Percentiles rank a stretch among this genome's conserved stretches.
These are phyloP conservation scores for Macrotrachela quadricornifera DNA, from an alignment of 1,140 invertebrate genomes.

Conservation along the genomic window DNA sequence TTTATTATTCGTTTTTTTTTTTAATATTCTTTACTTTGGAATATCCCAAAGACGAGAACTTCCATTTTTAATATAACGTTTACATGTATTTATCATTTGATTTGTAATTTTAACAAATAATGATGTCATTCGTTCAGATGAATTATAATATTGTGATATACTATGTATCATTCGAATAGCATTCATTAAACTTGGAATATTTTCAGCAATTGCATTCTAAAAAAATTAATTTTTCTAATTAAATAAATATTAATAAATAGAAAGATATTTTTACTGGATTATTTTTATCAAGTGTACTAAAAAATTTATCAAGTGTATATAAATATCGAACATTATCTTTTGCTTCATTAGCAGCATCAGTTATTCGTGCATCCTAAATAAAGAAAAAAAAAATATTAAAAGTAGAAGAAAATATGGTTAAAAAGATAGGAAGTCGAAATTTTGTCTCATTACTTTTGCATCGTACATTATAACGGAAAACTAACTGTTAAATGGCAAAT, in stretches of 20 bases:
- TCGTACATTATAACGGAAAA: no score
- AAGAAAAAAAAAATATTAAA: neutral
- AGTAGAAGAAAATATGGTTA: no score
- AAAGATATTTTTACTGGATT: conserved; percentile 45
- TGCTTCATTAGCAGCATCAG: conserved; percentile 51
- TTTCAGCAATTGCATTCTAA: neutral
- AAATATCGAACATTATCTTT: conserved; percentile 86
- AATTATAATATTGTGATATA: conserved; percentile 32
- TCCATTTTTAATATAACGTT: conserved; percentile 63
- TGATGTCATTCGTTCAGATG: conserved; percentile 31
- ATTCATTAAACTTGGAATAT: conserved; percentile 24
- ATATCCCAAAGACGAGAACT: conserved; percentile 72
- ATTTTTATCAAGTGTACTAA: conserved; percentile 69
- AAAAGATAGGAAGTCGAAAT: neutral
- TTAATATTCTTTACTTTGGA: conserved; percentile 42
- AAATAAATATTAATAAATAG: neutral
- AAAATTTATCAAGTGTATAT: conserved; percentile 76
- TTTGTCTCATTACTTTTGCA: no score
- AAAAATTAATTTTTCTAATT: neutral
- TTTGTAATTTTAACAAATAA: conserved; percentile 53
- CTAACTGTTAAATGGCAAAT: no score
- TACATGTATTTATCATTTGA: conserved; percentile 85
- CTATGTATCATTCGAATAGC: conserved; percentile 31
- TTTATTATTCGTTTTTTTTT: no score
- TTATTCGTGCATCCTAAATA: conserved; percentile 27